Evolutionary conservation across 2,888 invertebrate genomes (phyloP).

Genomic region (Cerastoderma edule): DNA sequence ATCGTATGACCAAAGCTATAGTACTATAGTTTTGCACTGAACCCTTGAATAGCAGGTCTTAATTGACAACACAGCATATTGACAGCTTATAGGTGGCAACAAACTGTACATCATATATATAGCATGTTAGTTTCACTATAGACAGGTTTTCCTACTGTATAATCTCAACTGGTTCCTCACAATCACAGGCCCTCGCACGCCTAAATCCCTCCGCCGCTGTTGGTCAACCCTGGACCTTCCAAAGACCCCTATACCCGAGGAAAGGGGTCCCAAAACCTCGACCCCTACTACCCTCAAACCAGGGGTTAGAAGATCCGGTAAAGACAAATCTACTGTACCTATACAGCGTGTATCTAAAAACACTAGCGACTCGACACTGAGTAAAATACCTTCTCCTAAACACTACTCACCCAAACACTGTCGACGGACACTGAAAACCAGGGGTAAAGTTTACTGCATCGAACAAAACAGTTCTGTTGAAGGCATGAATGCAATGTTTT

Average conservation of each 20-base stretch:
- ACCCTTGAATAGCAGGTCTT: no score
- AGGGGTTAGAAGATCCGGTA: conserved; percentile 47
- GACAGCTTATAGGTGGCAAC: no score
- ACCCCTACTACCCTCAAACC: conserved; percentile 24
- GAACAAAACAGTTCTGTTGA: no score
- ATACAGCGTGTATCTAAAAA: conserved; percentile 39
- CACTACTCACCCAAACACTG: conserved; percentile 42
- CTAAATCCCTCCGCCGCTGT: conserved; percentile 66
- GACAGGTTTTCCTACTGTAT: no score
- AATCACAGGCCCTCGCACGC: conserved; percentile 63
- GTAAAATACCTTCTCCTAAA: conserved; percentile 63
- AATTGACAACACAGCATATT: no score
- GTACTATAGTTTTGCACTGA: no score
- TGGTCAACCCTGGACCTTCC: conserved; percentile 72
- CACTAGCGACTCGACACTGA: conserved; percentile 44
- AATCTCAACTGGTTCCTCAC: conserved; percentile 23
- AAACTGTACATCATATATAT: no score
- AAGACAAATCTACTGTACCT: conserved; percentile 33
- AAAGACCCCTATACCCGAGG: conserved; percentile 69
- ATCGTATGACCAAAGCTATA: no score
- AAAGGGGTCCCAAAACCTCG: conserved; percentile 49
- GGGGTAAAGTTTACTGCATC: conserved; percentile 66
- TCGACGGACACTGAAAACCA: conserved; percentile 44
- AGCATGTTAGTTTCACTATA: no score
- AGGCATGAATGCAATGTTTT: conserved; percentile 19